Evolutionary conservation across 2,888 invertebrate species (phyloP).

Genomic region (Eueremaeus valkanovi): DNA sequence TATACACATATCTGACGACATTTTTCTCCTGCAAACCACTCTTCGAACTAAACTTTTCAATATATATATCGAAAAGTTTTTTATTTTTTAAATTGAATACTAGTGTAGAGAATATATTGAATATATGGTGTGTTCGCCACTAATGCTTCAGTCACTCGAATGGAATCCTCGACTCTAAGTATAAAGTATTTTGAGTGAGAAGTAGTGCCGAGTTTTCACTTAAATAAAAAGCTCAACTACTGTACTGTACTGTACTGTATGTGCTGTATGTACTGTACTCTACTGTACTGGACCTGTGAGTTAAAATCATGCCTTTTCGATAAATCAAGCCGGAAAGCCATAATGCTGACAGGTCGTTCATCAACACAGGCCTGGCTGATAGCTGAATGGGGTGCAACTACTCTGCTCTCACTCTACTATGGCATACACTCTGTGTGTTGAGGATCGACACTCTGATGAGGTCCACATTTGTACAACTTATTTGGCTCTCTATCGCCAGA

Average conservation of each 20-base stretch:
- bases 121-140: background rate
- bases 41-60: constrained; percentile 6
- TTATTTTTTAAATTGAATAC: constrained; percentile 26
- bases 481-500: too few species aligned
- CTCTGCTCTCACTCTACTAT: background rate
- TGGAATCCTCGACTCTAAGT: constrained; percentile 6
- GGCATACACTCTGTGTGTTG: background rate
- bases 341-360: constrained; percentile 28
- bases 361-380: constrained; percentile 1
- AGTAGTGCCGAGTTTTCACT: constrained; percentile 20
- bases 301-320: constrained; percentile 27
- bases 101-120: constrained; percentile 1
- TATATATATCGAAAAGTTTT: constrained; percentile 5
- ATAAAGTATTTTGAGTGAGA: constrained; percentile 28
- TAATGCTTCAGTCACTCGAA: constrained; percentile 26
- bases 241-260: background rate
- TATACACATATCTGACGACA: background rate
- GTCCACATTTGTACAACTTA: too few species aligned
- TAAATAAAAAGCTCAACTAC: constrained; percentile 7
- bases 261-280: too few species aligned
- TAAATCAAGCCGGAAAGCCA: constrained; percentile 25
- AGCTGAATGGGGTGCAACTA: constrained; percentile 11
- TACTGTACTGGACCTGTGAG: background rate
- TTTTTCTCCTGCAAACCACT: background rate
- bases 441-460: background rate